Evolutionary conservation across 2,113 vertebrate species (phyloP).

Genomic region (Felis catus): DNA sequence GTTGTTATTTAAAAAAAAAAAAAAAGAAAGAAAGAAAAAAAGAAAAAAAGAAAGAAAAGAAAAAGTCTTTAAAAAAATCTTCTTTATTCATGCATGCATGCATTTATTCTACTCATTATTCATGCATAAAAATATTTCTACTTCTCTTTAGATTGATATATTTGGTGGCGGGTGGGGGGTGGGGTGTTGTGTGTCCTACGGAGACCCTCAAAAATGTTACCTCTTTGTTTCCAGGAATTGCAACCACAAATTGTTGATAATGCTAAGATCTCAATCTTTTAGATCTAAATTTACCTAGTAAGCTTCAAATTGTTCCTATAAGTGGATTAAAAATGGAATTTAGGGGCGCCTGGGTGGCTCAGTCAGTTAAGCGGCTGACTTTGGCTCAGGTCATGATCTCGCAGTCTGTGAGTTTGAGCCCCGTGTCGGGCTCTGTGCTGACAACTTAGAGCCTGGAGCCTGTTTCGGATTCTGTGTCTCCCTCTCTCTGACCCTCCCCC

Average conservation of each 20-base stretch:
- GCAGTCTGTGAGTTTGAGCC: too few species aligned
- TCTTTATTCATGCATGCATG: background rate
- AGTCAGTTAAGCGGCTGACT: too few species aligned
- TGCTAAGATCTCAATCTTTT: background rate
- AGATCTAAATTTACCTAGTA: background rate
- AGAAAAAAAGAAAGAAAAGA: too few species aligned
- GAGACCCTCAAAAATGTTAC: background rate
- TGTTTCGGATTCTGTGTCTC: too few species aligned
- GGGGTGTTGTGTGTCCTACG: background rate
- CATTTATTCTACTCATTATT: background rate
- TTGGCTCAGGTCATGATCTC: too few species aligned
- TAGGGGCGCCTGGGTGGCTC: background rate
- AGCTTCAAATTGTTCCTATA: background rate
- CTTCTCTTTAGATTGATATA: background rate
- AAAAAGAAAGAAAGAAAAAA: background rate
- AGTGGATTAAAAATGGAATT: slow-evolving; percentile 4
- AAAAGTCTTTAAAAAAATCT: background rate
- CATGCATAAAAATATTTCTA: background rate
- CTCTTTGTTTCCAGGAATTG: background rate
- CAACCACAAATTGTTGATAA: slow-evolving; percentile 3
- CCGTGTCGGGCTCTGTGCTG: too few species aligned
- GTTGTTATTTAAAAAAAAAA: background rate
- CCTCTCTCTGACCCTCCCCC: too few species aligned
- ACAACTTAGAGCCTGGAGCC: too few species aligned
- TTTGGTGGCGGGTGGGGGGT: background rate